Evolutionary conservation across 2,888 invertebrate species (phyloP).

Genomic region (Melieria crassipennis): DNA sequence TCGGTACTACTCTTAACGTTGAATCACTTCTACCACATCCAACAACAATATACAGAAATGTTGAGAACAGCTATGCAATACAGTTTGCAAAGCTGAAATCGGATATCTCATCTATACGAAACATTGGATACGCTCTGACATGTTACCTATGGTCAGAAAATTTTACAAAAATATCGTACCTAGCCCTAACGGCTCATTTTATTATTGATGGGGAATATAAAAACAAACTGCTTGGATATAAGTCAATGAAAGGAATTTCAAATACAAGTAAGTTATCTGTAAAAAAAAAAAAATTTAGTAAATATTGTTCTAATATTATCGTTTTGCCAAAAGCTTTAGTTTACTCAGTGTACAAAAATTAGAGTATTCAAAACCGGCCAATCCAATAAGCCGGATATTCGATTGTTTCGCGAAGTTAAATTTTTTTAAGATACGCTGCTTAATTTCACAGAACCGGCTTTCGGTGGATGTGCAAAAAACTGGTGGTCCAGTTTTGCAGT

Average conservation of each 20-base stretch:
- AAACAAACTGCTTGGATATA: constrained; percentile 29
- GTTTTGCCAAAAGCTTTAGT: too few relatives aligned
- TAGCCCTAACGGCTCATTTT: constrained; percentile 34
- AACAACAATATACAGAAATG: constrained; percentile 29
- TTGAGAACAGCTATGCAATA: constrained; percentile 14
- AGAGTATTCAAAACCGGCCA: too few relatives aligned
- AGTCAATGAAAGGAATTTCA: constrained; percentile 32
- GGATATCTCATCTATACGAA: constrained; percentile 24
- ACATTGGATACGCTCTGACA: constrained; percentile 31
- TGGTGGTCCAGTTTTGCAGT: too few relatives aligned
- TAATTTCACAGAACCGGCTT: too few relatives aligned
- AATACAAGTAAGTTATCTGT: constrained; percentile 23
- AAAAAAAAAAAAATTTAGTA: not conserved
- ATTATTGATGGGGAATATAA: constrained; percentile 25
- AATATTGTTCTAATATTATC: too few relatives aligned
- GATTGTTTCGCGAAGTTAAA: too few relatives aligned
- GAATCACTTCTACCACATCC: constrained; percentile 30
- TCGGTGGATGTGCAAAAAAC: too few relatives aligned
- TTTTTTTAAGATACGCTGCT: too few relatives aligned
- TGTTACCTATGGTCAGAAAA: constrained; percentile 37
- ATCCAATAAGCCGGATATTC: too few relatives aligned
- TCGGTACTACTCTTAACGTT: constrained; percentile 23
- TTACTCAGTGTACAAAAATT: too few relatives aligned
- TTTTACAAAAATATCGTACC: constrained; percentile 29
- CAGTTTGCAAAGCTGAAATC: constrained; percentile 29